Evolutionary conservation across 2,888 invertebrate species (phyloP).

Genomic region (Lymantria monacha): DNA sequence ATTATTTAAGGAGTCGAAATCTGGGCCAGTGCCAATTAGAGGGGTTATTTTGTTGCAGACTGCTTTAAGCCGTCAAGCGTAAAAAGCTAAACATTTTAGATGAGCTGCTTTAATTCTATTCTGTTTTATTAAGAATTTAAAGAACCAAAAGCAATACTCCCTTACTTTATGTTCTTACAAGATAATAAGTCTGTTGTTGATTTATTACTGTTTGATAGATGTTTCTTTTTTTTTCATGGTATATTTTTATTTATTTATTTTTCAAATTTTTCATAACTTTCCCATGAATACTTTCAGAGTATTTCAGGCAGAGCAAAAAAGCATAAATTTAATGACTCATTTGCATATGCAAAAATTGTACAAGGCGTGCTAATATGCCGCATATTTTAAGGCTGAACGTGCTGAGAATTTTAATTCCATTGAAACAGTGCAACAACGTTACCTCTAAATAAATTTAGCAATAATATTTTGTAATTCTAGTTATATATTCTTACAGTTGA

Average conservation of each 20-base stretch:
- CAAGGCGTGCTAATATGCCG: constrained; percentile 26
- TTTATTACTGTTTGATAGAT: too few relatives aligned
- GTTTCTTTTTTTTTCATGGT: too few relatives aligned
- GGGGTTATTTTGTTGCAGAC: constrained; percentile 38
- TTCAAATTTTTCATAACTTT: not conserved
- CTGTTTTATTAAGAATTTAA: constrained; percentile 22
- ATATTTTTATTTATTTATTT: not conserved
- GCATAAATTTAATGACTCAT: constrained; percentile 47
- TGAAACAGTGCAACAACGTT: constrained; percentile 16
- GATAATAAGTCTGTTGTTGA: too few relatives aligned
- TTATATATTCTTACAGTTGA: too few relatives aligned
- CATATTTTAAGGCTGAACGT: constrained; percentile 21
- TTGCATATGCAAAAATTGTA: constrained; percentile 50
- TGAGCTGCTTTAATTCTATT: constrained; percentile 15
- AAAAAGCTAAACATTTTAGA: constrained; percentile 1
- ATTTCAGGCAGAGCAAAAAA: constrained; percentile 51
- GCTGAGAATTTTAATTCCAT: constrained; percentile 34
- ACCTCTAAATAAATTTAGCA: constrained; percentile 16
- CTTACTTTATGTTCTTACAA: too few relatives aligned
- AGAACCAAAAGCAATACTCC: constrained; percentile 15
- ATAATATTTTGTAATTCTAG: constrained; percentile 29
- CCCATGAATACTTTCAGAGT: constrained; percentile 33
- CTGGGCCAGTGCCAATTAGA: constrained; percentile 53
- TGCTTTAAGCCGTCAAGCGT: constrained; percentile 33
- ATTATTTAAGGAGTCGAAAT: constrained; percentile 45